Evolutionary conservation across 2,888 invertebrate species (phyloP).

Genomic region (Lithophane leautieri): DNA sequence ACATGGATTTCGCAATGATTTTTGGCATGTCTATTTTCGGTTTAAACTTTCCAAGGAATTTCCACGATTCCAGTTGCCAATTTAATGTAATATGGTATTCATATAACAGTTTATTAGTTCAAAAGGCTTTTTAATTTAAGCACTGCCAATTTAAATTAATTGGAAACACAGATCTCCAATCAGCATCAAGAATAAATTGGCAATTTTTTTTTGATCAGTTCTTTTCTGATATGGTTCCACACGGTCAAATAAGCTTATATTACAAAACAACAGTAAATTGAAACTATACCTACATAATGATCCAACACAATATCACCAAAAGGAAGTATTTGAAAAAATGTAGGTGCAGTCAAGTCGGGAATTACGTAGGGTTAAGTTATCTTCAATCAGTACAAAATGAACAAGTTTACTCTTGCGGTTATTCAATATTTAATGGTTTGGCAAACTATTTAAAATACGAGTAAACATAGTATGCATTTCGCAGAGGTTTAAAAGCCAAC

Average conservation of each 20-base stretch:
- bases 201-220: slow-evolving; percentile 74
- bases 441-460: slow-evolving; percentile 77
- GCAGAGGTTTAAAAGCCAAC: slow-evolving; percentile 76
- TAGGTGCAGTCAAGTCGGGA: not conserved
- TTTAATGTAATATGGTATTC: slow-evolving; percentile 3
- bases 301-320: slow-evolving; percentile 5
- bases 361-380: slow-evolving; percentile 8
- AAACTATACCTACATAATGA: slow-evolving; percentile 5
- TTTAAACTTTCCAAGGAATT: slow-evolving; percentile 29
- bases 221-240: slow-evolving; percentile 78
- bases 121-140: slow-evolving; percentile 10
- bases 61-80: slow-evolving; percentile 25
- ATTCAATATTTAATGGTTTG: slow-evolving; percentile 79
- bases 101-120: slow-evolving; percentile 12
- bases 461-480: slow-evolving; percentile 80
- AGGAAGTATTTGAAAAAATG: slow-evolving; percentile 7
- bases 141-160: slow-evolving; percentile 40
- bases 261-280: not conserved
- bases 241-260: slow-evolving; percentile 67
- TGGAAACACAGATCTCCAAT: slow-evolving; percentile 50
- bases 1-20: slow-evolving; percentile 53
- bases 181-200: slow-evolving; percentile 71
- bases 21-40: slow-evolving; percentile 46
- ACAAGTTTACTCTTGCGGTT: slow-evolving; percentile 65
- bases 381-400: slow-evolving; percentile 15